Evolutionary conservation across 2,888 invertebrate genomes (phyloP), one percentile per base, ranked within the genome.

Genomic region (Nomada flava): DNA sequence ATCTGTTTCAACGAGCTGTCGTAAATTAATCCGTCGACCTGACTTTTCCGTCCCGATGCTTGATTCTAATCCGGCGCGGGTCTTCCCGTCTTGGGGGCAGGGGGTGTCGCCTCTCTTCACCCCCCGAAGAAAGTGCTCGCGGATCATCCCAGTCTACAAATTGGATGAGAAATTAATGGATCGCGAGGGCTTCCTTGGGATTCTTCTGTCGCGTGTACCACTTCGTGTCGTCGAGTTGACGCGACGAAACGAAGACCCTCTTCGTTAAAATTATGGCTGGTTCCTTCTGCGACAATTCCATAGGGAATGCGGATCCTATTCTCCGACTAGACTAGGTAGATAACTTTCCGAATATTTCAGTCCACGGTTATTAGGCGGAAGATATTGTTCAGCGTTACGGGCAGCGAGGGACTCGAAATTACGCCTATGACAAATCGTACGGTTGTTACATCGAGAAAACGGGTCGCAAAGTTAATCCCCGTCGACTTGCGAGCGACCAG

Each of bases 41-140:
- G 88, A 88, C 86, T 89, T 78, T 85, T 89, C 86, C 86, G 78
- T 85, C 72, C 81, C 79, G 82, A 72, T 76, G 86, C 87, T 86
- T 87, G 89, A 89, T 90, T 89, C 87, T 90, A 90, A 89, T 90
- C 89, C 88, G 72, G 67, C 62, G 75, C 80, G 84, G 84, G 76
- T 87, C 85, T 84, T 67, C 60, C 57, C 50, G 42, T 36, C 63
- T 87, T 88, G 82, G 65, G 64, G 59, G 79, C 76, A 74, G 86
- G 73, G n/a, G 53, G 53, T 53, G 71, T 84, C 83, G 80, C 83
- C 36, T 15, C 15, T 53, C 29, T 26, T 20, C 29, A 23, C 42
- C 62, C 55, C 60, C 44, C 47, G 67, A 79, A 86, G 60, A 55
- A 70, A 44, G 62, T 15, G 74, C 50, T 57, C 69, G 69, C 62